Conservation (phyloP, 2,888 invertebrate genomes). For the Polymixis lichenea region DNA sequence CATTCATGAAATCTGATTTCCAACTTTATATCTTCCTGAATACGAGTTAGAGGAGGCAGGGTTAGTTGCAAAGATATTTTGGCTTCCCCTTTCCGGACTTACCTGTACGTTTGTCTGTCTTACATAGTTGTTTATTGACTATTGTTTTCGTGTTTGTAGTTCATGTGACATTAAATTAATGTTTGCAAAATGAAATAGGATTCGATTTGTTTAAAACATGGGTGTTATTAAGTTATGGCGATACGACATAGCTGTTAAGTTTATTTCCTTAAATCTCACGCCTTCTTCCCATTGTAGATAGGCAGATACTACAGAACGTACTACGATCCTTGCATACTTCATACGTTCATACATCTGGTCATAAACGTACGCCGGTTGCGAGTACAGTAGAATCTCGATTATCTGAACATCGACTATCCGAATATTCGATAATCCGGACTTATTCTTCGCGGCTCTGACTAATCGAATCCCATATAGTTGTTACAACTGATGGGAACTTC, state of each 20-base stretch:
- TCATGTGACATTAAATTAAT: constrained; percentile 66
- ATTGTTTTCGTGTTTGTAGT: constrained; percentile 76
- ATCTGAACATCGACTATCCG: too few species aligned
- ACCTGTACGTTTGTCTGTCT: constrained; percentile 79
- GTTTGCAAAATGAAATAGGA: constrained; percentile 49
- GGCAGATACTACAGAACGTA: too few species aligned
- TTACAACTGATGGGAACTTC: too few species aligned
- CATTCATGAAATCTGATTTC: constrained; percentile 1
- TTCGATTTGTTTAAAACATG: constrained; percentile 26
- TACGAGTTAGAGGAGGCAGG: constrained; percentile 26
- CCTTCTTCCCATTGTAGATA: too few species aligned
- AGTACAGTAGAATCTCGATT: too few species aligned
- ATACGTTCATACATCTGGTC: too few species aligned
- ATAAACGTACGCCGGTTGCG: too few species aligned
- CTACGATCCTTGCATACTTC: too few species aligned
- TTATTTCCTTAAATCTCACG: too few species aligned
- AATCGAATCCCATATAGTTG: too few species aligned
- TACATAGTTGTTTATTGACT: constrained; percentile 81
- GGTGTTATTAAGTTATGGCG: background rate
- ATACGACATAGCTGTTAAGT: background rate
- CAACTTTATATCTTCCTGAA: background rate
- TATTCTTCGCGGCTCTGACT: too few species aligned
- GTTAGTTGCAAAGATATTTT: constrained; percentile 17
- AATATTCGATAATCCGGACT: too few species aligned
- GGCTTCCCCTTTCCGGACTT: constrained; percentile 66